These are phyloP conservation scores for Sus cebifrons DNA, from an alignment of 2,797 vertebrate species.

Conservation along the genomic window DNA sequence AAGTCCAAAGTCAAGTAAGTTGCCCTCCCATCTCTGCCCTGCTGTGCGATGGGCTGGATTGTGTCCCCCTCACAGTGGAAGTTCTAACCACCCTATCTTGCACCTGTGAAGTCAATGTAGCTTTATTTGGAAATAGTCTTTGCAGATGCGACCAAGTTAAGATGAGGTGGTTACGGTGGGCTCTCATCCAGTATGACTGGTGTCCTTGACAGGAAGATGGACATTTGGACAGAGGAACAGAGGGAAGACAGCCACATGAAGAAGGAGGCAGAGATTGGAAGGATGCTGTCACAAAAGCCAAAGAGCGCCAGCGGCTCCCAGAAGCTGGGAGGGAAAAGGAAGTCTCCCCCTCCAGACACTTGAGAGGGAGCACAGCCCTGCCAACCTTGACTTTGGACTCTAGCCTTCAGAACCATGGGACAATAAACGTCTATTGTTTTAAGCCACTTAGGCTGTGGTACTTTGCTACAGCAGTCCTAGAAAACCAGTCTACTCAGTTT, in stretches of 20 bases:
- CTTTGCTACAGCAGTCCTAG: background rate
- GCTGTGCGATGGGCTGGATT: background rate
- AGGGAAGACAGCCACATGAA: background rate
- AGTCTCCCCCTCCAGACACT: background rate
- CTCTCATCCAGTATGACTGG: background rate
- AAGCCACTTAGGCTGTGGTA: rapidly evolving
- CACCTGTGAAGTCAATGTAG: background rate
- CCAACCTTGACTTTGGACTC: background rate
- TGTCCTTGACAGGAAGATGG: background rate
- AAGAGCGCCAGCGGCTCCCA: background rate
- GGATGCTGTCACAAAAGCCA: background rate
- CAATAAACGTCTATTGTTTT: background rate
- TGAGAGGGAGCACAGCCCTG: rapidly evolving
- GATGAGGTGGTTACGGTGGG: background rate
- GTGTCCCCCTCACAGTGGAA: background rate
- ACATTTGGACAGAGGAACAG: background rate
- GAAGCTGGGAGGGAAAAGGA: background rate
- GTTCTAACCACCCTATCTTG: background rate
- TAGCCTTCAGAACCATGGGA: background rate
- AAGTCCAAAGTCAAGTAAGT: background rate
- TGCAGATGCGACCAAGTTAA: background rate
- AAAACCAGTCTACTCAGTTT: background rate
- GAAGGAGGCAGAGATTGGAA: background rate
- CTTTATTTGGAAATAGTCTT: background rate
- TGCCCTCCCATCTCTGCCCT: background rate